Evolutionary conservation across 2,797 vertebrate genomes (phyloP).

Genomic region (Microhierax caerulescens): DNA sequence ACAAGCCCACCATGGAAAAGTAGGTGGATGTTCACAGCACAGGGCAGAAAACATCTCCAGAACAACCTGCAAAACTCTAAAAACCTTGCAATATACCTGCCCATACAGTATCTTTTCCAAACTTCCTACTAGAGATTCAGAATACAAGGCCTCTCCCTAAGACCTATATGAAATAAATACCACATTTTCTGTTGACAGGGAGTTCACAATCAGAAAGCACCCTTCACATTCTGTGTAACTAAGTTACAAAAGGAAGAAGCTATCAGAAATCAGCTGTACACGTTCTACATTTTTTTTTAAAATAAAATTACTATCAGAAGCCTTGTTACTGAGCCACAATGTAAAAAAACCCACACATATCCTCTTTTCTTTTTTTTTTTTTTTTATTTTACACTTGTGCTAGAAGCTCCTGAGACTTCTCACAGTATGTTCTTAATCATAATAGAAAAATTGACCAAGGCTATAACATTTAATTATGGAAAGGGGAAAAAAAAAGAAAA

Average conservation of each 20-base stretch:
- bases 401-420: background rate
- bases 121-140: background rate
- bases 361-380: no score
- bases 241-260: background rate
- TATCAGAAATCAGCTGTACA: background rate
- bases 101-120: background rate
- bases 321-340: background rate
- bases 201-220: background rate
- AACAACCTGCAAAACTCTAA: background rate
- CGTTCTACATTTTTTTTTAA: background rate
- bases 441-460: background rate
- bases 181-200: background rate
- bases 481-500: background rate
- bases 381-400: background rate
- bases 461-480: background rate
- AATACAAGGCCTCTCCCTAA: rapidly evolving
- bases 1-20: rapidly evolving
- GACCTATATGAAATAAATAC: background rate
- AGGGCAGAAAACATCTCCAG: background rate
- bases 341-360: rapidly evolving
- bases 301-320: background rate
- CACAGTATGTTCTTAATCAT: background rate
- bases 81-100: background rate
- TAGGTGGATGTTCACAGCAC: rapidly evolving
- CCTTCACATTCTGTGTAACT: background rate